Conservation (phyloP, 2,113 vertebrate species). For the Lota lota region DNA sequence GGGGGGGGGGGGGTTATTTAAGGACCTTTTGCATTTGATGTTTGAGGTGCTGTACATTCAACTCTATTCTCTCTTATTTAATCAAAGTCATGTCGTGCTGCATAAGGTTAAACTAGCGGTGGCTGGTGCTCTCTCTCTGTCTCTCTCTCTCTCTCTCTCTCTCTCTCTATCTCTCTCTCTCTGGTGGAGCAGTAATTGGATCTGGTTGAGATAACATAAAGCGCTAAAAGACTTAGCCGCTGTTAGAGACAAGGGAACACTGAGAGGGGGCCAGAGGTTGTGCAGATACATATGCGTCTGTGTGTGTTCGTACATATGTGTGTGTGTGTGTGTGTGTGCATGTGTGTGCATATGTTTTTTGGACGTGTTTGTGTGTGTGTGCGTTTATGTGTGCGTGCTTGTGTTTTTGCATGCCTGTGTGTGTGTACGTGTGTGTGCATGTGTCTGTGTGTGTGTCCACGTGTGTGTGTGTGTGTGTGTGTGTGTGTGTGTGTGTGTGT, state of each 20-base stretch:
- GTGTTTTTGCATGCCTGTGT: neutral
- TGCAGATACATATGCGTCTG: neutral
- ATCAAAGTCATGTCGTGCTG: conserved; percentile 28
- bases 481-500: conserved; percentile 8
- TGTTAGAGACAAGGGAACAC: conserved; percentile 51
- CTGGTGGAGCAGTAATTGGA: conserved; percentile 53
- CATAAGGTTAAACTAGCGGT: conserved; percentile 50
- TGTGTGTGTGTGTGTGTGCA: conserved; percentile 7
- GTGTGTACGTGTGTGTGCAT: neutral
- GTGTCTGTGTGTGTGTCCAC: neutral
- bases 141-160: conserved; percentile 26
- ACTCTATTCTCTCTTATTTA: conserved; percentile 1
- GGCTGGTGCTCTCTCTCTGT: conserved; percentile 41
- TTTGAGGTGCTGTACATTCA: conserved; percentile 7
- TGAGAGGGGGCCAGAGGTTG: conserved; percentile 45
- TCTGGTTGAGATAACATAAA: conserved; percentile 62
- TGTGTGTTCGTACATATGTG: neutral
- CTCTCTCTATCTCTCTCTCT: conserved; percentile 28
- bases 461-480: conserved; percentile 3
- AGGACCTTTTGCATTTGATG: neutral
- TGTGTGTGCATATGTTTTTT: conserved; percentile 3
- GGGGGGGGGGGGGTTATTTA: neutral
- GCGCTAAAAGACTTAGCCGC: conserved; percentile 62
- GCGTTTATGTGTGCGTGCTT: conserved; percentile 1
- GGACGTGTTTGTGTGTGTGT: conserved; percentile 9